A percentile compares a stretch with the other conserved stretches of the same genome.
phyloP scores from a whole-genome alignment of 1,140 invertebrate genomes.

The Aplysia californica region DNA sequence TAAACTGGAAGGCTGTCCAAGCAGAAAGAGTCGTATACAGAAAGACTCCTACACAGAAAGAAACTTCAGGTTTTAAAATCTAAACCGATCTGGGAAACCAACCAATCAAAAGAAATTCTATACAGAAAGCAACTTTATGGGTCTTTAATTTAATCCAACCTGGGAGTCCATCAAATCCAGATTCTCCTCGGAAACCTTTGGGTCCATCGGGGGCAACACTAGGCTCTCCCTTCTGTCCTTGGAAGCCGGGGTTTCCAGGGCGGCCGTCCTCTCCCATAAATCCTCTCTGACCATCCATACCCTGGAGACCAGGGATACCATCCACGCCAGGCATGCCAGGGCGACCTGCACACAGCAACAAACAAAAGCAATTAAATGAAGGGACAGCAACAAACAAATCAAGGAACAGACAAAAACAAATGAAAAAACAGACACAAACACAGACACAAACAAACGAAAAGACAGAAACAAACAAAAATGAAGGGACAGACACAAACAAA shows the following conservation, averaged over 20 bases:
- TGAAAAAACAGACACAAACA: no score
- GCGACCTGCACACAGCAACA: not conserved
- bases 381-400: not conserved
- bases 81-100: no score
- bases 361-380: not conserved
- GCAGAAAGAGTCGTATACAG: no score
- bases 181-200: conserved; percentile 29
- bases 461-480: no score
- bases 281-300: conserved; percentile 35
- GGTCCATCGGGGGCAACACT: conserved; percentile 8
- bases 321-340: conserved; percentile 19
- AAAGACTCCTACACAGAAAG: no score
- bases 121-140: no score
- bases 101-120: no score
- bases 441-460: no score
- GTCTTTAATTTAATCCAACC: no score
- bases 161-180: conserved; percentile 8
- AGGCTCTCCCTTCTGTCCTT: conserved; percentile 29
- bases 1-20: no score
- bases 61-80: no score
- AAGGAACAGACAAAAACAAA: not conserved
- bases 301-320: conserved; percentile 29
- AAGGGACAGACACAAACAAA: no score
- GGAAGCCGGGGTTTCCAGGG: conserved; percentile 27
- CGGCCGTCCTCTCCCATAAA: conserved; percentile 34